phyloP scores from a whole-genome alignment of 1,140 invertebrate species.

The Pseudomyrmex concolor region DNA sequence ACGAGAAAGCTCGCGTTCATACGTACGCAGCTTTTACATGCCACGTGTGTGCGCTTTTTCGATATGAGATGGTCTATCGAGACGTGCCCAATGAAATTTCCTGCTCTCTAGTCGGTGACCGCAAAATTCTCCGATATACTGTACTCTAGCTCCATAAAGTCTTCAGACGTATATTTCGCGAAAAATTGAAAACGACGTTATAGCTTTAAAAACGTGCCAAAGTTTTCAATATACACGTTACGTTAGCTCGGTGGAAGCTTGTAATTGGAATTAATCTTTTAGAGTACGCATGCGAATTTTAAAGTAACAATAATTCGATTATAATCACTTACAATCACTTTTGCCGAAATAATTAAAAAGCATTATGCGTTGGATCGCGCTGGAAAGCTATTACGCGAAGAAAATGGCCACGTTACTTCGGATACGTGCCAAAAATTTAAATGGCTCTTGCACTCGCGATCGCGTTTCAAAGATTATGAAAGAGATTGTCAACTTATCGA shows the following conservation, averaged over 20 bases:
- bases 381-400: too few species aligned
- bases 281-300: not conserved
- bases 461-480: not conserved
- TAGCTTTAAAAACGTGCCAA: not conserved
- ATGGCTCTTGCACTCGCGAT: not conserved
- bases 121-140: not conserved
- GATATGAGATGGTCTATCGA: not conserved
- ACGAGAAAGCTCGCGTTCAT: constrained; percentile 10
- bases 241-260: not conserved
- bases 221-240: not conserved
- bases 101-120: not conserved
- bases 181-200: constrained; percentile 1
- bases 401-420: too few species aligned
- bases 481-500: constrained; percentile 44
- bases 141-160: too few species aligned
- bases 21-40: constrained; percentile 53
- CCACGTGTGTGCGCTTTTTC: not conserved
- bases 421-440: not conserved
- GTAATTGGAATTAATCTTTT: not conserved
- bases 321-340: too few species aligned
- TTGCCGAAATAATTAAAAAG: too few species aligned
- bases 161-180: not conserved
- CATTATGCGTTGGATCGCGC: too few species aligned
- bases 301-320: not conserved
- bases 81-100: constrained; percentile 24